Evolutionary conservation across 2,113 vertebrate species (phyloP).

Genomic region (Dendropsophus ebraccatus): DNA sequence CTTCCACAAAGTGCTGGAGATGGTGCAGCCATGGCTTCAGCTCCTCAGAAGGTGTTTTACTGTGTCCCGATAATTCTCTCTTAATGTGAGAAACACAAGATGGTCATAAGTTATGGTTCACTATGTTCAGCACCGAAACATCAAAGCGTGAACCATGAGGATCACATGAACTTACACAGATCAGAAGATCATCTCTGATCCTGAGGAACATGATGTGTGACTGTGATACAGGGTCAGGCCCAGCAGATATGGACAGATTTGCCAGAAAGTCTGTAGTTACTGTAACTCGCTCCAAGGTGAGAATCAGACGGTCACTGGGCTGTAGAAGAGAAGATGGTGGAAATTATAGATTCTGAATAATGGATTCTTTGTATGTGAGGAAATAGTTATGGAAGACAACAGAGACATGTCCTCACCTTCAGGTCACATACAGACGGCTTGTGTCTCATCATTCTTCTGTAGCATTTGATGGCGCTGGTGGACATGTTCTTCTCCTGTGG

Average conservation of each 20-base stretch:
- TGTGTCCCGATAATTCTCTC: neutral
- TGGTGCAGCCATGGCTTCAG: constrained; percentile 20
- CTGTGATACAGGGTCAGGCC: neutral
- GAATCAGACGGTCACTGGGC: constrained; percentile 27
- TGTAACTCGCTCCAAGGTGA: constrained; percentile 25
- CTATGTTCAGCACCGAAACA: neutral
- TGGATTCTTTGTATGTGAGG: no score
- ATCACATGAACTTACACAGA: constrained; percentile 20
- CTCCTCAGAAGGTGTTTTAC: neutral
- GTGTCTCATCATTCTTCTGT: constrained; percentile 37
- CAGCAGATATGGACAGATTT: neutral
- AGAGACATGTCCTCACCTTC: neutral
- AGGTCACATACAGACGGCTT: constrained; percentile 46
- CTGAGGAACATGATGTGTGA: constrained; percentile 3
- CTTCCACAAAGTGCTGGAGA: neutral
- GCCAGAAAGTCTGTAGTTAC: neutral
- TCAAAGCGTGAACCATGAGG: neutral
- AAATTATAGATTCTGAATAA: no score
- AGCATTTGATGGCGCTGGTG: constrained; percentile 22
- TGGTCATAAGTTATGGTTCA: neutral
- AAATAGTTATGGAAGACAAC: neutral
- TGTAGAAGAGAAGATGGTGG: neutral
- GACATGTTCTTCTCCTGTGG: constrained; percentile 26
- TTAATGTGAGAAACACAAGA: neutral
- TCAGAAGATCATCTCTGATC: constrained; percentile 1